phyloP scores from a whole-genome alignment of 2,888 invertebrate genomes.

The Caenorhabditis wallacei region DNA sequence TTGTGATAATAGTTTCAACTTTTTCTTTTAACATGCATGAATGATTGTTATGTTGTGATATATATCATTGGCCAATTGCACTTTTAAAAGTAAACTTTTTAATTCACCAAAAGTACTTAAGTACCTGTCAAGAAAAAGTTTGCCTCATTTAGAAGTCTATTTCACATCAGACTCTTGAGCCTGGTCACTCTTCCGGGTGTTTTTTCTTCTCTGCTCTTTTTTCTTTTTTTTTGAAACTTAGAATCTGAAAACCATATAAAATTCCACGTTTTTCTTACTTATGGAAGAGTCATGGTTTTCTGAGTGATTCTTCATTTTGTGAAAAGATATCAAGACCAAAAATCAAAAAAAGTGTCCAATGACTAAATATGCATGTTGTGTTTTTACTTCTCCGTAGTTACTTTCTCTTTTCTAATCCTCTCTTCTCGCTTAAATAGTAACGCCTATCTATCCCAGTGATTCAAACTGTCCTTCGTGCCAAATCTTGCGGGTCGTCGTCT shows the following conservation, averaged over 20 bases:
- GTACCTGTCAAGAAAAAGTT: neutral
- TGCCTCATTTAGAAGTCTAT: conserved; percentile 8
- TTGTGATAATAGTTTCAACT: no score
- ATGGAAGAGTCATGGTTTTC: conserved; percentile 3
- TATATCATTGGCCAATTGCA: no score
- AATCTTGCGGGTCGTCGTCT: conserved; percentile 61
- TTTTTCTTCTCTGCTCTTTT: no score
- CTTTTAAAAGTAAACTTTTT: neutral
- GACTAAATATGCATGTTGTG: neutral
- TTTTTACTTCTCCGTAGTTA: neutral
- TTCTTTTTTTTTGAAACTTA: conserved; percentile 1
- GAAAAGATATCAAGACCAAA: neutral
- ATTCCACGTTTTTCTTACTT: conserved; percentile 9
- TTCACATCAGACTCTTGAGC: no score
- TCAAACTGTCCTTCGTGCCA: conserved; percentile 66
- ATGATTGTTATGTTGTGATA: neutral
- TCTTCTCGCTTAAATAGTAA: conserved; percentile 9
- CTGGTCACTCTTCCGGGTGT: conserved; percentile 13
- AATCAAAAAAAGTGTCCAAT: neutral
- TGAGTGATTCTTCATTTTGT: no score
- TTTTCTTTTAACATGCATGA: conserved; percentile 11
- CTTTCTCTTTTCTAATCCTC: neutral
- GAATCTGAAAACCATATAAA: neutral
- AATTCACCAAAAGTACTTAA: neutral
- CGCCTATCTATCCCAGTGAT: conserved; percentile 31